A percentile compares a stretch with the other conserved stretches of the same genome.
Conservation (phyloP, 1,140 invertebrate species). For the Macrotrachela quadricornifera region DNA sequence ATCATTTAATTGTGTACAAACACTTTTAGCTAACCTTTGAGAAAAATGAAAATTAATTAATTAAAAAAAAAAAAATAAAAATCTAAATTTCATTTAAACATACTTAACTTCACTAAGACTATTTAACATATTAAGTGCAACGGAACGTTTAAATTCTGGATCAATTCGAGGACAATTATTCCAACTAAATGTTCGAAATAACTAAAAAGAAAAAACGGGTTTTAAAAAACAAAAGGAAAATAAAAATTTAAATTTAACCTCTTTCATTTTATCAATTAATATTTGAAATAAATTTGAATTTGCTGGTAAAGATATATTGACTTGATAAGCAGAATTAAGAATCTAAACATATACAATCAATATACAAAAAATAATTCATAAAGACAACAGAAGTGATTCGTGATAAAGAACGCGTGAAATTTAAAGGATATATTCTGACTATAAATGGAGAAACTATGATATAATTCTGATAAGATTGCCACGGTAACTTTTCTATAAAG, state of each 20-base stretch:
- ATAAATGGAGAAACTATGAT: no score
- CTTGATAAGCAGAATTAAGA: slow-evolving; percentile 52
- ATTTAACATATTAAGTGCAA: slow-evolving; percentile 48
- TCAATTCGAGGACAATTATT: slow-evolving; percentile 41
- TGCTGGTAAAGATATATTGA: slow-evolving; percentile 53
- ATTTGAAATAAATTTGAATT: slow-evolving; percentile 50
- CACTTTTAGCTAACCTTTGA: slow-evolving; percentile 46
- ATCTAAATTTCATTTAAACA: background rate
- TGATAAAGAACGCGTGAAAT: no score
- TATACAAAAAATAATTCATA: no score
- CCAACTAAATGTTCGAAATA: slow-evolving; percentile 40
- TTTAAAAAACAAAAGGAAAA: background rate
- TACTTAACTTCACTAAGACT: slow-evolving; percentile 42
- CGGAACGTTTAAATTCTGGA: slow-evolving; percentile 46
- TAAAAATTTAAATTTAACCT: slow-evolving; percentile 28
- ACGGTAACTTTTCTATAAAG: no score
- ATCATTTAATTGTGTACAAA: slow-evolving; percentile 47
- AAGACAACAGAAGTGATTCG: no score
- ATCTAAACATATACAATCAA: slow-evolving; percentile 32
- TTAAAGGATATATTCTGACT: no score
- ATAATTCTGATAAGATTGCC: no score
- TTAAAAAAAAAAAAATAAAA: background rate
- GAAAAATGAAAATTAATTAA: background rate
- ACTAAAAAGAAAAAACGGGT: slow-evolving; percentile 17
- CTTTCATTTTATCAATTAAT: slow-evolving; percentile 52